Conservation (phyloP, 1,140 invertebrate species). For the Cherax quadricarinatus region DNA sequence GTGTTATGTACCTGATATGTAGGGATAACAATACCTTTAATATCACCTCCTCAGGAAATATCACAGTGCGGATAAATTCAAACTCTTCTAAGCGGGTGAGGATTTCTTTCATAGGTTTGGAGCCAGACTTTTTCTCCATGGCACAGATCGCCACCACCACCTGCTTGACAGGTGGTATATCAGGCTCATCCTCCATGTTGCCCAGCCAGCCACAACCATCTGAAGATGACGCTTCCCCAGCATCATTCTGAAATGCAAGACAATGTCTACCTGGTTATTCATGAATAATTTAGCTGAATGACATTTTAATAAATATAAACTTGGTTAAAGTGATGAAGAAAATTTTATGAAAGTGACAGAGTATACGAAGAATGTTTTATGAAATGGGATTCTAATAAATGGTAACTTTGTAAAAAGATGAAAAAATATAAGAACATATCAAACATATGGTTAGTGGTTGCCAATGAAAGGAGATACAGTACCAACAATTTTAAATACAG, state of each 20-base stretch:
- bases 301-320: too few relatives aligned
- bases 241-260: not conserved
- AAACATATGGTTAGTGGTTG: too few relatives aligned
- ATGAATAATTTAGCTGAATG: too few relatives aligned
- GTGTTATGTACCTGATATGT: not conserved
- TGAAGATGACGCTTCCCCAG: not conserved
- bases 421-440: not conserved
- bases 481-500: too few relatives aligned
- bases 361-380: not conserved
- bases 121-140: conserved; percentile 99
- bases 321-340: too few relatives aligned
- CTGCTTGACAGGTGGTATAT: conserved; percentile 77
- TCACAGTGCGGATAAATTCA: conserved; percentile 94
- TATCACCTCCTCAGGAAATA: conserved; percentile 96
- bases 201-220: not conserved
- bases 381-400: too few relatives aligned
- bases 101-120: conserved; percentile 98
- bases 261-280: too few relatives aligned
- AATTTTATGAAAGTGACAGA: too few relatives aligned
- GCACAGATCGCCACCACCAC: conserved; percentile 98
- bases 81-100: conserved; percentile 95
- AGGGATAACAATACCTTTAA: conserved; percentile 82
- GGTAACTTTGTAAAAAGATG: not conserved
- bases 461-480: too few relatives aligned
- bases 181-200: conserved; percentile 44